Evolutionary conservation across 2,113 vertebrate genomes (phyloP), one percentile per base, ranked within the genome.

Genomic region (Struthio camelus): DNA sequence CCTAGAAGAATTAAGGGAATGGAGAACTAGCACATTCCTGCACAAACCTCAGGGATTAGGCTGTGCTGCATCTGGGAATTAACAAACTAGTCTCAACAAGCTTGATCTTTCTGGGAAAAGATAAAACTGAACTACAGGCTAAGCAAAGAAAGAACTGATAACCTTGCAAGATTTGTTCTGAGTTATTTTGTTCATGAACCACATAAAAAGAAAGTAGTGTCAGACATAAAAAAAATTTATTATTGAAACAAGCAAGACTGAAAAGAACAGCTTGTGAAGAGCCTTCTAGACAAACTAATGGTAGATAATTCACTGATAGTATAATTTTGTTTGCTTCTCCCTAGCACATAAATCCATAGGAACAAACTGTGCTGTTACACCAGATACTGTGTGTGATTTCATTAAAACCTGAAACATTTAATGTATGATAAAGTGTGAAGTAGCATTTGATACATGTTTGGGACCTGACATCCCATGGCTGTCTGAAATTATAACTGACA

Each of bases 21-120:
- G 93, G 94, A 94, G 95, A 97, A 90, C 94, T 87, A 97, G 96
- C 95, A 97, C 97, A 97, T 97, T 97, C 97, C 96, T 96, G 94
- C 89, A 81, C 89, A 97, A 97, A 97, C 96, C 97, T 97, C 97
- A 93, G 90, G 96, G 97, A 97, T 97, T 97, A 97, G 91, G 82
- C 96, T 97, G 71, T 79, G 92, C 87, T 97, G 50, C 96, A 96
- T 97, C 96, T 97, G 96, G 94, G 89, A 97, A 97, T 96, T 97
- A 97, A 91, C 94, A 97, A 96, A 95, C 97, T 77, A 97, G 97
- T 97, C 96, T 94, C 95, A 97, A 97, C 97, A 97, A 95, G 97
- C 90, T 96, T 96, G 93, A 97, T 96, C 94, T 96, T 97, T 97
- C 97, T 97, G 96, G 96, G 97, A 97, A 97, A 94, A 92, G 93